Percentiles rank a stretch among this genome's conserved stretches.
Evolutionary conservation across 2,888 invertebrate species (phyloP).

Genomic region (Amphipoea oculea): DNA sequence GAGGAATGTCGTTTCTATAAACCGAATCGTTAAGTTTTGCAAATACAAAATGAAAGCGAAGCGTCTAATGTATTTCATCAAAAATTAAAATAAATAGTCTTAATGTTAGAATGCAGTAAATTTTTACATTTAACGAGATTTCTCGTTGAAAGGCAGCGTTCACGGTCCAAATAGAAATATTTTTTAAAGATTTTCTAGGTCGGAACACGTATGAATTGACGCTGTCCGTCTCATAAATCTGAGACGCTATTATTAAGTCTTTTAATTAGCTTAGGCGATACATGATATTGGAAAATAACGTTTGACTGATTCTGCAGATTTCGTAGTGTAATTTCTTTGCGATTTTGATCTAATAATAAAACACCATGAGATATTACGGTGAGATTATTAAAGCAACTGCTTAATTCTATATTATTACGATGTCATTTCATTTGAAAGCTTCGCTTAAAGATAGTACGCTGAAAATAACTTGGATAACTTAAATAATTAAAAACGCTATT

Average conservation of each 20-base stretch:
- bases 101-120: constrained; percentile 30
- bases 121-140: constrained; percentile 47
- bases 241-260: constrained; percentile 23
- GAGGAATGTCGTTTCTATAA: constrained; percentile 2
- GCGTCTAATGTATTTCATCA: constrained; percentile 16
- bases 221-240: constrained; percentile 35
- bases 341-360: neutral
- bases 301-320: neutral
- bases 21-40: constrained; percentile 5
- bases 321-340: neutral
- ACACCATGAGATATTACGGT: neutral
- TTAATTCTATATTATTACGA: neutral
- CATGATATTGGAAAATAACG: neutral
- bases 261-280: constrained; percentile 22
- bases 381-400: neutral
- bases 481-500: neutral
- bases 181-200: constrained; percentile 62
- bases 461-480: neutral
- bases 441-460: neutral
- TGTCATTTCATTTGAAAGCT: constrained; percentile 3
- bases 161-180: constrained; percentile 65
- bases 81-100: constrained; percentile 49
- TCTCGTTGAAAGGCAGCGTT: constrained; percentile 63
- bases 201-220: constrained; percentile 45
- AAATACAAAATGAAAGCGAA: constrained; percentile 44